Evolutionary conservation across 30 jellyfish, hydroid and myxozoan species (phyloP).

Genomic region (Cassiopea andromeda): DNA sequence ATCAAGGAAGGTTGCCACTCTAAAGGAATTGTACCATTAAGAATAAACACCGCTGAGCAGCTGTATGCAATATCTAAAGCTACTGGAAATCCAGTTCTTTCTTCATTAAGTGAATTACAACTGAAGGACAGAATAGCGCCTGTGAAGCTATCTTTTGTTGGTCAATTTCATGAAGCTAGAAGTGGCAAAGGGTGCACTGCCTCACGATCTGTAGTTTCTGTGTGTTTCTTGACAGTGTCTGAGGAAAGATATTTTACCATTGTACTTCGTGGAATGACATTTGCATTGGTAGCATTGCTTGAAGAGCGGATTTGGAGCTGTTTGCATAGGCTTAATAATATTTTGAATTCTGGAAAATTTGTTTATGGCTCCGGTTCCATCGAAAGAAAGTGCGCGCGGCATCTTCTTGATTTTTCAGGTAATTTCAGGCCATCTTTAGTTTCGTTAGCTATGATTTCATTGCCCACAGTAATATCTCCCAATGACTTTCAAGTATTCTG

Average conservation of each 20-base stretch:
- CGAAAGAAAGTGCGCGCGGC: conserved; percentile 31
- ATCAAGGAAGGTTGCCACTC: conserved; percentile 6
- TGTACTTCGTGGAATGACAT: conserved; percentile 35
- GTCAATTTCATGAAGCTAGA: background rate
- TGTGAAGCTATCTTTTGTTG: conserved; percentile 8
- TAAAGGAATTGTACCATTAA: conserved; percentile 14
- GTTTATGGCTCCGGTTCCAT: conserved; percentile 34
- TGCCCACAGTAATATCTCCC: background rate
- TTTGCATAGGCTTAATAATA: conserved; percentile 23
- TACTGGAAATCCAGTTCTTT: conserved; percentile 39
- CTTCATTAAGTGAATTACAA: conserved; percentile 29
- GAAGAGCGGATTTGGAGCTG: conserved; percentile 49
- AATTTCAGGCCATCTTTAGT: background rate
- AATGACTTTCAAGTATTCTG: background rate
- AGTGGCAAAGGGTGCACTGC: background rate
- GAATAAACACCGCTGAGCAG: conserved; percentile 9
- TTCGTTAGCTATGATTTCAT: background rate
- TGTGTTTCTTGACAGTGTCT: background rate
- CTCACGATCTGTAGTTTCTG: conserved; percentile 9
- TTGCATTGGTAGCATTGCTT: background rate
- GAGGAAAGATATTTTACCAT: conserved; percentile 15
- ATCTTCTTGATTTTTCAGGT: conserved; percentile 27
- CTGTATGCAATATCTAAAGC: conserved; percentile 39
- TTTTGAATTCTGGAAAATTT: conserved; percentile 8
- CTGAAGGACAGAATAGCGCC: conserved; percentile 25